Percentiles rank a stretch among this genome's conserved stretches.
phyloP scores from a whole-genome alignment of 2,113 vertebrate species.

The Aix galericulata region DNA sequence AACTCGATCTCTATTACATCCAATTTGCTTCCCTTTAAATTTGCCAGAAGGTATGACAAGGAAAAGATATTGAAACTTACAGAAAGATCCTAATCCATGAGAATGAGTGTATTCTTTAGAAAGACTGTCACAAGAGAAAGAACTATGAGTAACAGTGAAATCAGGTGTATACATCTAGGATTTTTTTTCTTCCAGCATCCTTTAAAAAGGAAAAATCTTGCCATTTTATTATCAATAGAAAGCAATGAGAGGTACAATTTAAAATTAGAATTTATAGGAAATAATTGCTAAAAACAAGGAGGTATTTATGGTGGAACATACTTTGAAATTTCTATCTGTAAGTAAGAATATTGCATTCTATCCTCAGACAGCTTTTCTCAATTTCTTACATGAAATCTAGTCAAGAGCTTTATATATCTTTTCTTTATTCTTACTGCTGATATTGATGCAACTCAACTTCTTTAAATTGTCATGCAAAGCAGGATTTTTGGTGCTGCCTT shows the following conservation, averaged over 20 bases:
- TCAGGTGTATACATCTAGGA: not conserved
- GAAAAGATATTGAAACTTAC: slow-evolving; percentile 24
- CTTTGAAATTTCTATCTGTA: too few species aligned
- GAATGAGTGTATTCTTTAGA: not conserved
- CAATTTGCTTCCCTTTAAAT: slow-evolving; percentile 49
- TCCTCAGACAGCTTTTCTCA: not conserved
- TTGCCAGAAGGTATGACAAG: slow-evolving; percentile 31
- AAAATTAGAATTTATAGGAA: not conserved
- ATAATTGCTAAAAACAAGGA: not conserved
- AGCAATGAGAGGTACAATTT: not conserved
- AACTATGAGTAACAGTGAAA: not conserved
- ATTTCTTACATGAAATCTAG: not conserved
- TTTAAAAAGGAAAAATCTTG: not conserved
- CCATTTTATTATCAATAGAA: not conserved
- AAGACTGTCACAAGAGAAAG: not conserved
- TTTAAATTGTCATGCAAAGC: not conserved
- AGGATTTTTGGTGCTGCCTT: not conserved
- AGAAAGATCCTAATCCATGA: not conserved
- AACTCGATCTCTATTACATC: slow-evolving; percentile 49
- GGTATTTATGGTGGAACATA: too few species aligned
- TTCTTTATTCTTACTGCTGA: not conserved
- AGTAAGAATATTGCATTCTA: not conserved
- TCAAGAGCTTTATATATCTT: not conserved
- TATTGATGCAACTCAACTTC: not conserved
- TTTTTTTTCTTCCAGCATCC: not conserved